Percentiles rank a stretch among this genome's conserved stretches.
These are phyloP conservation scores for Aphyosemion australe DNA, from an alignment of 2,113 vertebrate genomes.

Conservation along the genomic window DNA sequence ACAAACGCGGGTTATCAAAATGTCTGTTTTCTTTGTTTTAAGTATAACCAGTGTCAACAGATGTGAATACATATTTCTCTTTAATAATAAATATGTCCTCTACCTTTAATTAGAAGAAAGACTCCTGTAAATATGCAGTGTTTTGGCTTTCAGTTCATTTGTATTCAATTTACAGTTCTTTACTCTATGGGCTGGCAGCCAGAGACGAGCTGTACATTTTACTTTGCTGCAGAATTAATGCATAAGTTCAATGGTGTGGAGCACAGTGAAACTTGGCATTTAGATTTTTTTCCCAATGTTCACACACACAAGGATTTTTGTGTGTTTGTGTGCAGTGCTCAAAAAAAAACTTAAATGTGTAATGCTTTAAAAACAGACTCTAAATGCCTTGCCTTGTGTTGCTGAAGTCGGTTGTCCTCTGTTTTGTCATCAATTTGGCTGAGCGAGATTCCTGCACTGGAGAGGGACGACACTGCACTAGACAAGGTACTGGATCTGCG, in stretches of 20 bases:
- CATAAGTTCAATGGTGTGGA: slow-evolving; percentile 21
- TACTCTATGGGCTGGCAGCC: slow-evolving; percentile 31
- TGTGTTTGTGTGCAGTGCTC: no score
- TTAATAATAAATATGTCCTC: not conserved
- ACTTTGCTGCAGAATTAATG: slow-evolving; percentile 46
- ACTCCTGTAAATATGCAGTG: slow-evolving; percentile 22
- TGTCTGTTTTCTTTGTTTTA: not conserved
- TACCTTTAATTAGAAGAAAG: slow-evolving; percentile 17
- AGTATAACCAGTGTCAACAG: not conserved
- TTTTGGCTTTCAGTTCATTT: slow-evolving; percentile 39
- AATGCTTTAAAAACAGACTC: not conserved
- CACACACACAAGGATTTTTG: not conserved
- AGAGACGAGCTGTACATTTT: slow-evolving; percentile 15
- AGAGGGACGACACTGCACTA: slow-evolving; percentile 86
- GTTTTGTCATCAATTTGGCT: slow-evolving; percentile 87
- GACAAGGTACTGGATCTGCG: slow-evolving; percentile 85
- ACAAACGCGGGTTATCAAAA: not conserved
- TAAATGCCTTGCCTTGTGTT: slow-evolving; percentile 66
- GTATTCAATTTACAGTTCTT: slow-evolving; percentile 39
- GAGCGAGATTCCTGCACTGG: slow-evolving; percentile 87
- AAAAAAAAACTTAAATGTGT: no score
- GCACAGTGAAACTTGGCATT: slow-evolving; percentile 11
- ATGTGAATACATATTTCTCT: not conserved
- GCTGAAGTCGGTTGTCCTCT: slow-evolving; percentile 72
- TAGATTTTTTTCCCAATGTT: slow-evolving; percentile 1